A percentile compares a stretch with the other conserved stretches of the same genome.
Evolutionary conservation across 23 tunicate species (phyloP).

Genomic region (Styela clava): DNA sequence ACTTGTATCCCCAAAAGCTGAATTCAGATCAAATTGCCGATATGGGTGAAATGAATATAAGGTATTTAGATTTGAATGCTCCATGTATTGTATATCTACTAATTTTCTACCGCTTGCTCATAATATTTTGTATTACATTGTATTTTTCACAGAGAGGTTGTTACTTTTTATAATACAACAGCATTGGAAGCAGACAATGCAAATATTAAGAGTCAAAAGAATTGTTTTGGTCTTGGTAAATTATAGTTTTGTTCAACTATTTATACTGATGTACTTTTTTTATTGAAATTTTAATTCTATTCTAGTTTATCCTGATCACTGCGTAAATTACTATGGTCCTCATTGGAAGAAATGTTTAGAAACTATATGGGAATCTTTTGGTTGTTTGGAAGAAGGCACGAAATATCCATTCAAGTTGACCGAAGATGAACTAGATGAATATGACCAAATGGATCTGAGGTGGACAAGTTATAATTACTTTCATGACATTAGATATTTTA

Average conservation of each 20-base stretch:
- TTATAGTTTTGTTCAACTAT: no score
- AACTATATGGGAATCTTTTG: not conserved
- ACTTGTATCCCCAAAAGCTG: constrained; percentile 10
- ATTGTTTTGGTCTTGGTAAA: constrained; percentile 20
- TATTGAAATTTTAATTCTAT: no score
- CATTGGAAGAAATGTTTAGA: not conserved
- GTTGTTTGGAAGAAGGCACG: not conserved
- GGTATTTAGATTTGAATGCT: not conserved
- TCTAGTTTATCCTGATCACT: constrained; percentile 17
- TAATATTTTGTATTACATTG: not conserved
- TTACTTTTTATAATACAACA: not conserved
- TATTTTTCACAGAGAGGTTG: not conserved
- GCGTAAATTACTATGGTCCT: constrained; percentile 13
- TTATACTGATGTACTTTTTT: no score
- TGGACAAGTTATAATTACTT: constrained; percentile 3
- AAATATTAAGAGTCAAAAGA: not conserved
- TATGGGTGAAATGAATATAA: not conserved
- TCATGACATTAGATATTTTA: not conserved
- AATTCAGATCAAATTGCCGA: not conserved
- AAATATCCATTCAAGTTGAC: not conserved
- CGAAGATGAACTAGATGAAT: not conserved
- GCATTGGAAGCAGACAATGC: not conserved
- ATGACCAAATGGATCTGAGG: not conserved
- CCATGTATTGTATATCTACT: not conserved
- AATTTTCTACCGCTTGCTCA: not conserved